Evolutionary conservation across 2,888 invertebrate genomes (phyloP), one percentile per base, ranked within the genome.

Genomic region (Pandemis heparana): DNA sequence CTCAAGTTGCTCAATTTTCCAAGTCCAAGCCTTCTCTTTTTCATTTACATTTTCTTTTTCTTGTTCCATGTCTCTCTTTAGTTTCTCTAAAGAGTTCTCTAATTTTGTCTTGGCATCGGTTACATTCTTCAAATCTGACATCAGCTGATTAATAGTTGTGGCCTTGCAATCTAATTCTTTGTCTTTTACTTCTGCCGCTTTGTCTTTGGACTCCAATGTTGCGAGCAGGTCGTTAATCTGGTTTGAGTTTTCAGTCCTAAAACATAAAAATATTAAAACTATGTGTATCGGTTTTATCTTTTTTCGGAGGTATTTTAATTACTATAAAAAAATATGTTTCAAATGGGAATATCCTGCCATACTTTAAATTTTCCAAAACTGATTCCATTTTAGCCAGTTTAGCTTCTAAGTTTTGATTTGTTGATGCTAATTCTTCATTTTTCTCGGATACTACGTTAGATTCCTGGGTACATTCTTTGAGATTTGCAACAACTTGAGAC

Each of bases 51-150:
- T 71, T 18, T 84, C 80, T 32, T 77, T 79, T 70, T 84, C 83
- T 18, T 64, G 70, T 8, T 82, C 82, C 5, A 79, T 71, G 10
- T 86, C 84, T n/a, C 76, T 80, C 65, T 76, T 82, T 5, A 79
- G 43, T 68, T 76, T 81, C 71, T 82, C 78, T 53, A 87, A 75
- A 14, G 75, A 75, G 0, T 56, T 77, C 64, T 86, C 85, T 7
- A 81, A 70, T 18, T 81, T 82, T 10, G 79, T 81, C 6, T 81
- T 77, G 4, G 81, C 78, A 41, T 87, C 85, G 0, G 80, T 78
- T 12, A 80, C 81, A 3, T 71, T 78, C 68, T 83, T 81, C 23
- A 88, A 78, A 48, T 89, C 85, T 0, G 81, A 80, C 85, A 86
- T 87, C 14, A 90, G 80, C 10, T 83, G 80, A 16, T 78, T 78